phyloP scores from a whole-genome alignment of 2,888 invertebrate genomes.

The Pseudococcus viburni region DNA sequence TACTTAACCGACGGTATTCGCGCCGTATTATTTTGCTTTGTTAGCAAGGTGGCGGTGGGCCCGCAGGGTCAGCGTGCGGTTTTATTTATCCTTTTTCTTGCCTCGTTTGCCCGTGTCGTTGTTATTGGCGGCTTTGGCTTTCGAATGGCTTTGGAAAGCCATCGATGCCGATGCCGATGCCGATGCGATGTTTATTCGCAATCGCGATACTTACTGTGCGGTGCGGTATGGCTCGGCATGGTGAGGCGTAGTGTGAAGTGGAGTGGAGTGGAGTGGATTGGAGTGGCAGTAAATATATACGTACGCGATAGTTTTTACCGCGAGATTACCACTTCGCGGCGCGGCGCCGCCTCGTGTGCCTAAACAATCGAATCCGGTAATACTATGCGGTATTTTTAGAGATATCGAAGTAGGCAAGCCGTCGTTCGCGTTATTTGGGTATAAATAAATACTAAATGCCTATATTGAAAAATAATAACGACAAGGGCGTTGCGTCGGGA shows the following conservation, averaged over 20 bases:
- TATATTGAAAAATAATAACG: background rate
- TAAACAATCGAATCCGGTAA: background rate
- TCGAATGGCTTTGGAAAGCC: background rate
- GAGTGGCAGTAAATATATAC: too few relatives aligned
- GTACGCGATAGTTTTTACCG: background rate
- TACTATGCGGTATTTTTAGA: background rate
- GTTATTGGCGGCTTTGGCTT: background rate
- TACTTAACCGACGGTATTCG: slow-evolving; percentile 35
- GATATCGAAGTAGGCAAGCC: background rate
- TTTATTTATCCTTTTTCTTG: slow-evolving; percentile 41
- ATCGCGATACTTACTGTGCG: background rate
- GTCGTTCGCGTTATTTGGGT: background rate
- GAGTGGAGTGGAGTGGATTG: too few relatives aligned
- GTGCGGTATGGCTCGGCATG: too few relatives aligned
- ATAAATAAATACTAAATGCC: too few relatives aligned
- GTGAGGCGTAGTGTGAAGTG: too few relatives aligned
- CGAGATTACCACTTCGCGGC: background rate
- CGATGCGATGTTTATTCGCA: background rate
- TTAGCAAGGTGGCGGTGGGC: background rate
- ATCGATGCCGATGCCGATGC: background rate
- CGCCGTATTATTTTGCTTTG: slow-evolving; percentile 11
- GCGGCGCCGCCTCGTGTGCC: background rate
- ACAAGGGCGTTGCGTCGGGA: too few relatives aligned
- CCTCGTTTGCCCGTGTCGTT: background rate
- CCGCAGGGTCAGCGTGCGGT: background rate